Percentiles rank a stretch among this genome's conserved stretches.
phyloP scores from a whole-genome alignment of 2,113 vertebrate genomes.

The Rhynchomys soricoides region DNA sequence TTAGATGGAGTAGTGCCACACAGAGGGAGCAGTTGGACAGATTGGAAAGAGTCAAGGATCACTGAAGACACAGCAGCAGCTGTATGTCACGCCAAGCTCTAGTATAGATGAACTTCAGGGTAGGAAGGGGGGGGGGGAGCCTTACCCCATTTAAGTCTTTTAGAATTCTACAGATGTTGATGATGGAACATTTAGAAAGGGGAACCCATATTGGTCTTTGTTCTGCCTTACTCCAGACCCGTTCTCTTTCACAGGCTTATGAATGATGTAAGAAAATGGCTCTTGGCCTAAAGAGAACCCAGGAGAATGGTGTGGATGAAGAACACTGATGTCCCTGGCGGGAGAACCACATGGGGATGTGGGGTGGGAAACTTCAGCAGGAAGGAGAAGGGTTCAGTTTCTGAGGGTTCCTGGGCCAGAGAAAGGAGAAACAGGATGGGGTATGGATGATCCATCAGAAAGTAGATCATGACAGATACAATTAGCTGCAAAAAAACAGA shows the following conservation, averaged over 20 bases:
- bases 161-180: background rate
- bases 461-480: background rate
- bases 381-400: background rate
- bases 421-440: background rate
- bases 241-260: background rate
- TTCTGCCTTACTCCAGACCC: background rate
- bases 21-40: background rate
- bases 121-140: background rate
- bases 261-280: background rate
- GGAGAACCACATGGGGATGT: background rate
- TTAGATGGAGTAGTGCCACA: background rate
- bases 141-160: background rate
- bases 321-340: background rate
- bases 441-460: background rate
- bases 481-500: background rate
- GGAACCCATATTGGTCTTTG: background rate
- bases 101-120: background rate
- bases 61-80: fast-evolving
- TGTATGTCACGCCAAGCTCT: background rate
- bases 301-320: background rate
- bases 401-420: background rate
- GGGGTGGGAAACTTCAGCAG: background rate
- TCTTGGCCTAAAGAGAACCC: background rate
- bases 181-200: background rate
- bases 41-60: background rate